A percentile compares a stretch with the other conserved stretches of the same genome.
Evolutionary conservation across 2,797 vertebrate species (phyloP).

Genomic region (Hoplostethus mediterraneus): DNA sequence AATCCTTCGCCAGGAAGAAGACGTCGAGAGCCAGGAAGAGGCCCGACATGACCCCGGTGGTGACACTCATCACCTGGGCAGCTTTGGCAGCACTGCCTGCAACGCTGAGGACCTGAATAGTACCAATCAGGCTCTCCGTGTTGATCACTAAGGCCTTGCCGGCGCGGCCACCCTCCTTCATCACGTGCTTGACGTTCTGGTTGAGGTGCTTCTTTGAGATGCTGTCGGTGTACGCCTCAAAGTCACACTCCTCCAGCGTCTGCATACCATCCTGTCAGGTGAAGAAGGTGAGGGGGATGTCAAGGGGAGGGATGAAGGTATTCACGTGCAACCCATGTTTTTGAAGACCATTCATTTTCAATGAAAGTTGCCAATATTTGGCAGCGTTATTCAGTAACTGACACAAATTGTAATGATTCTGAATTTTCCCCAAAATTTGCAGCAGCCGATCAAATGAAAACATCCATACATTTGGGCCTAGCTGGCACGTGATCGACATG

Average conservation of each 20-base stretch:
- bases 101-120: slow-evolving; percentile 81
- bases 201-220: slow-evolving; percentile 82
- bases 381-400: too few species aligned
- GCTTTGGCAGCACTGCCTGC: slow-evolving; percentile 83
- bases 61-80: slow-evolving; percentile 80
- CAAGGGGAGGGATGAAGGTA: too few species aligned
- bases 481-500: too few species aligned
- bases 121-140: slow-evolving; percentile 80
- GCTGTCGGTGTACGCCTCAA: slow-evolving; percentile 80
- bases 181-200: slow-evolving; percentile 83
- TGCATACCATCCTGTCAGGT: slow-evolving; percentile 79
- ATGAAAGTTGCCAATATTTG: too few species aligned
- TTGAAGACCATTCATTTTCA: too few species aligned
- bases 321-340: too few species aligned
- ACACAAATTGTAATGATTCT: too few species aligned
- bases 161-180: slow-evolving; percentile 84
- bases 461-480: too few species aligned
- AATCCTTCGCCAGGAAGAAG: slow-evolving; percentile 86
- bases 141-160: slow-evolving; percentile 83
- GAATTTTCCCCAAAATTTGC: too few species aligned
- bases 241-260: slow-evolving; percentile 81
- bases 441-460: too few species aligned
- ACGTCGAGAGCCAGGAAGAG: slow-evolving; percentile 86
- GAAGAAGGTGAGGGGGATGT: not conserved
- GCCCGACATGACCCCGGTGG: slow-evolving; percentile 83